Conservation (phyloP, 2,113 vertebrate species). For the Oryzias curvinotus region DNA sequence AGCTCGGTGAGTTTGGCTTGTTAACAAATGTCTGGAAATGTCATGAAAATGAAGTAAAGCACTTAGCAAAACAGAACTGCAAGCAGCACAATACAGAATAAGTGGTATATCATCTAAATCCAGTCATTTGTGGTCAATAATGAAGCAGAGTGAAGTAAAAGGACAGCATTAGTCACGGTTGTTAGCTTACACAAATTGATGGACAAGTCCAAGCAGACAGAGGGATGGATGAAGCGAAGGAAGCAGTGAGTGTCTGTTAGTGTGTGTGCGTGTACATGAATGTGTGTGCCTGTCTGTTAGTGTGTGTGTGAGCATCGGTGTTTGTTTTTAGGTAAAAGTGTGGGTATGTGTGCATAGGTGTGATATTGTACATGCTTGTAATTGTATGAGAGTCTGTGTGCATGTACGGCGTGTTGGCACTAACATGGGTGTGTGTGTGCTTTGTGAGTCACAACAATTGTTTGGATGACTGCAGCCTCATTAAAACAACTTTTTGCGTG, state of each 20-base stretch:
- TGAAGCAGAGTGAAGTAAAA: constrained; percentile 59
- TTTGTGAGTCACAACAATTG: too few species aligned
- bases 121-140: constrained; percentile 53
- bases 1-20: not conserved
- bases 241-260: constrained; percentile 17
- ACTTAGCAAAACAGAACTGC: constrained; percentile 5
- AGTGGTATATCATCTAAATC: constrained; percentile 34
- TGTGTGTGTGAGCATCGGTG: too few species aligned
- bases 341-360: not conserved
- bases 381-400: too few species aligned
- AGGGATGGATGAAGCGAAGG: constrained; percentile 43
- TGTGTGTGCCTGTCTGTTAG: too few species aligned
- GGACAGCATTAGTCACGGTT: constrained; percentile 61
- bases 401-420: too few species aligned
- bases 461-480: too few species aligned
- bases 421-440: too few species aligned
- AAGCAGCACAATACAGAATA: constrained; percentile 22
- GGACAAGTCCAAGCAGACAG: constrained; percentile 41
- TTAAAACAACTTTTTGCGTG: too few species aligned
- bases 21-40: constrained; percentile 8
- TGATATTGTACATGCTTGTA: not conserved
- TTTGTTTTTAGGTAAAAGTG: too few species aligned
- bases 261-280: constrained; percentile 15
- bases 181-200: constrained; percentile 63
- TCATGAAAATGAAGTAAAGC: constrained; percentile 16